These are phyloP conservation scores for Axinella damicornis DNA, from an alignment of 37 sponge, comb jelly and placozoan species.

Conservation along the genomic window DNA sequence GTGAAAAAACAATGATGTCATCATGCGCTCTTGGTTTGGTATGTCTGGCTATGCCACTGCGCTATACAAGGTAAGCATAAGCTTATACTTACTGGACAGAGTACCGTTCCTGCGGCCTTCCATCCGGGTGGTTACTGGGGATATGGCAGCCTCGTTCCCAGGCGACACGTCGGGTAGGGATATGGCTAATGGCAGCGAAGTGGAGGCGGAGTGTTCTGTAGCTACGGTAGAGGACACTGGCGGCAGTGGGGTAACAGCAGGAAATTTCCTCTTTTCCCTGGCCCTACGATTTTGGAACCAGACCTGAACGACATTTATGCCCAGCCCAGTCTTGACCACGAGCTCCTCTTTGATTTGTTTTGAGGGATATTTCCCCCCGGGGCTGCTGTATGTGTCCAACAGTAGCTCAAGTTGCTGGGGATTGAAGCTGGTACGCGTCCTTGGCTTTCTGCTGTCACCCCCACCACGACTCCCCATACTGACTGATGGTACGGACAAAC, in stretches of 20 bases:
- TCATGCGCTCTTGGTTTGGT: too few species aligned
- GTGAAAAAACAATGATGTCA: too few species aligned
- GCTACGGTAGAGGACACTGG: background rate
- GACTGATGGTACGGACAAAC: background rate
- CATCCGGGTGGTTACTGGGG: background rate
- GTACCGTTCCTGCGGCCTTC: too few species aligned
- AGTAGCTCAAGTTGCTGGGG: conserved; percentile 75
- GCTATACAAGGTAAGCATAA: too few species aligned
- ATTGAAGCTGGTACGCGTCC: conserved; percentile 75
- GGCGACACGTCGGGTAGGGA: too few species aligned
- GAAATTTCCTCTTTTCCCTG: conserved; percentile 75
- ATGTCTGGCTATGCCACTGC: too few species aligned
- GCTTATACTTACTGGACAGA: background rate
- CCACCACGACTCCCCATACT: background rate
- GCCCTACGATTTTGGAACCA: conserved; percentile 95
- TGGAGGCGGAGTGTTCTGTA: too few species aligned
- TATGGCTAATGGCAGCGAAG: too few species aligned
- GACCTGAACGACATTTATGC: conserved; percentile 84
- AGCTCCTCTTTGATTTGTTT: conserved; percentile 66
- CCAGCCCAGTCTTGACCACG: conserved; percentile 73
- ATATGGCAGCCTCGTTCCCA: too few species aligned
- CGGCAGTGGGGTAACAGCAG: background rate
- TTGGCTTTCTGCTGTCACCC: conserved; percentile 34
- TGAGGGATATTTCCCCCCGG: conserved; percentile 72
- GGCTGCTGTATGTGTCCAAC: conserved; percentile 64